A percentile compares a stretch with the other conserved stretches of the same genome.
These are phyloP conservation scores for Pseudococcus longispinus DNA, from an alignment of 2,888 invertebrate species.

Conservation along the genomic window DNA sequence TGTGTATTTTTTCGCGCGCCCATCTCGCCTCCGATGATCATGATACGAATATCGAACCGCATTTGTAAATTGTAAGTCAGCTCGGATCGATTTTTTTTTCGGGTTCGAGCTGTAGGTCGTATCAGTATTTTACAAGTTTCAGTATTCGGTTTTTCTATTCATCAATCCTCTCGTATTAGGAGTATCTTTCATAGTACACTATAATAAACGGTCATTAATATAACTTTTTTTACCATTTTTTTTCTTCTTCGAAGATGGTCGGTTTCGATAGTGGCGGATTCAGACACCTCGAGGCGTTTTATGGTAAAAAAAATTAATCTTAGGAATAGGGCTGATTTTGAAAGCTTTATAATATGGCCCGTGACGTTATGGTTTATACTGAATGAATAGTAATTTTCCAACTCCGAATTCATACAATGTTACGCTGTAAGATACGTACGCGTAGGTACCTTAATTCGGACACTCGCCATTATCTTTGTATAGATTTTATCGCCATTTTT, in stretches of 20 bases:
- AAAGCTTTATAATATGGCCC: slow-evolving; percentile 2
- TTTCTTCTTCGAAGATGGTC: slow-evolving; percentile 23
- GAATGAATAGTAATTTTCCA: slow-evolving; percentile 35
- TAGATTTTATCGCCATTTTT: slow-evolving; percentile 37
- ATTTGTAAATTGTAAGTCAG: not conserved
- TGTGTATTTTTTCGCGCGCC: not conserved
- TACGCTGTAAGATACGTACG: slow-evolving; percentile 9
- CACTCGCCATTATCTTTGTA: not conserved
- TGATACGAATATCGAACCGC: not conserved
- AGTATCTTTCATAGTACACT: slow-evolving; percentile 28
- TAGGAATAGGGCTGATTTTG: not conserved
- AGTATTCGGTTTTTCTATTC: slow-evolving; percentile 11
- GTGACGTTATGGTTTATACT: slow-evolving; percentile 38
- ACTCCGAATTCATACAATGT: slow-evolving; percentile 22
- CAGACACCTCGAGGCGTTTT: slow-evolving; percentile 30
- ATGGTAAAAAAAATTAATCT: slow-evolving; percentile 34
- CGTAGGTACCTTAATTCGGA: not conserved
- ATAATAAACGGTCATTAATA: slow-evolving; percentile 45
- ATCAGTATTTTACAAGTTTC: slow-evolving; percentile 17
- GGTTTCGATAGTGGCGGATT: slow-evolving; percentile 27
- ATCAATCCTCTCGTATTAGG: slow-evolving; percentile 25
- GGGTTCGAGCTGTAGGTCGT: not conserved
- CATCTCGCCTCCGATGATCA: not conserved
- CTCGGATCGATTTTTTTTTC: not conserved
- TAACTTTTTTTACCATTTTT: slow-evolving; percentile 1